Conservation (phyloP, 2,113 vertebrate genomes). For the Oryzias curvinotus region DNA sequence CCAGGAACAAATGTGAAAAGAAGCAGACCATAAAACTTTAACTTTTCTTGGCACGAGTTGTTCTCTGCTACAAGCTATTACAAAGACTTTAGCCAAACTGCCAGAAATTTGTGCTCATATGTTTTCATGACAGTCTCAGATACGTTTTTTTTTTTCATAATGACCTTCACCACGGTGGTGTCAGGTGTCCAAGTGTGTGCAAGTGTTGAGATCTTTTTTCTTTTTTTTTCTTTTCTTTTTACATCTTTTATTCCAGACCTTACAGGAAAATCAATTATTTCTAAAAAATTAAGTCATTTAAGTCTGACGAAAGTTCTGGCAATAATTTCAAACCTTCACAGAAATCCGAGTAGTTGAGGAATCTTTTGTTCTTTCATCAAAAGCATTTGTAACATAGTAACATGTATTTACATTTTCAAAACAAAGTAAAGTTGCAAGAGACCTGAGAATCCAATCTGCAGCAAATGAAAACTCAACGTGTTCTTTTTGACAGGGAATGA, state of each 20-base stretch:
- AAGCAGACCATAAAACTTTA: slow-evolving; percentile 6
- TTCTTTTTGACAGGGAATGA: too few relatives aligned
- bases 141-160: slow-evolving; percentile 45
- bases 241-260: slow-evolving; percentile 17
- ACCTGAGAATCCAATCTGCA: too few relatives aligned
- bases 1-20: slow-evolving; percentile 1
- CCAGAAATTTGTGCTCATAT: slow-evolving; percentile 41
- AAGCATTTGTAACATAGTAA: too few relatives aligned
- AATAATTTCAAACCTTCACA: too few relatives aligned
- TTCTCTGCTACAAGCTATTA: slow-evolving; percentile 4
- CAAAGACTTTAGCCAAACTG: slow-evolving; percentile 12
- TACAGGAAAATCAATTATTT: background rate
- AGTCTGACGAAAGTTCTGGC: too few relatives aligned
- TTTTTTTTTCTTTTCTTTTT: slow-evolving; percentile 18
- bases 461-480: too few relatives aligned
- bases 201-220: slow-evolving; percentile 48
- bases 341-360: too few relatives aligned
- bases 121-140: slow-evolving; percentile 42
- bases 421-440: too few relatives aligned
- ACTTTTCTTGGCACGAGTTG: slow-evolving; percentile 8
- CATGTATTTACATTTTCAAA: too few relatives aligned
- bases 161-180: slow-evolving; percentile 29
- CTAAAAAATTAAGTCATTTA: too few relatives aligned
- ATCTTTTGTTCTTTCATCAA: too few relatives aligned
- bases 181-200: slow-evolving; percentile 57